Evolutionary conservation across 2,797 vertebrate genomes (phyloP).

Genomic region (Cephalopachus bancanus): DNA sequence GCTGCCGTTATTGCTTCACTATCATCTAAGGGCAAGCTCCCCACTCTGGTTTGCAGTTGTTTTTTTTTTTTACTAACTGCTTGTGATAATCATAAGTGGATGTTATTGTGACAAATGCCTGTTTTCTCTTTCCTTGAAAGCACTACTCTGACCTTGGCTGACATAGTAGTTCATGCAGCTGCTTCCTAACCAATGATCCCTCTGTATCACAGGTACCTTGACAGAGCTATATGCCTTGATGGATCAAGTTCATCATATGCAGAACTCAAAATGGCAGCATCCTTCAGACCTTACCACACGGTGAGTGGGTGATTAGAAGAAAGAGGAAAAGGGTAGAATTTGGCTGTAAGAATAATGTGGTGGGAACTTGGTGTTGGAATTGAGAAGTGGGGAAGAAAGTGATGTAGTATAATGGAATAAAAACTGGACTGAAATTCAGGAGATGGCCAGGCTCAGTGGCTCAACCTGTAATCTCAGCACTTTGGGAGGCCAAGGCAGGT

Average conservation of each 20-base stretch:
- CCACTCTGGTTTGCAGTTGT: conserved; percentile 9
- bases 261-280: conserved; percentile 87
- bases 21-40: conserved; percentile 1
- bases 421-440: conserved; percentile 37
- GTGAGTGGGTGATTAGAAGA: conserved; percentile 83
- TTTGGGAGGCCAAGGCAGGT: neutral
- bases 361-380: neutral
- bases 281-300: conserved; percentile 90
- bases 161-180: conserved; percentile 22
- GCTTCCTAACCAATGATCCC: conserved; percentile 51
- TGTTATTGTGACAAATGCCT: neutral
- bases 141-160: neutral
- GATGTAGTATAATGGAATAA: conserved; percentile 39
- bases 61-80: neutral
- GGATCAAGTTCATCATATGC: conserved; percentile 79
- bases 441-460: neutral
- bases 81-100: conserved; percentile 31
- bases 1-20: conserved; percentile 50
- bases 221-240: conserved; percentile 89
- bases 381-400: conserved; percentile 42
- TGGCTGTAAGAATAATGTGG: neutral
- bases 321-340: conserved; percentile 33
- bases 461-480: neutral
- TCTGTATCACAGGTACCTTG: conserved; percentile 86
- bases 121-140: conserved; percentile 64